Evolutionary conservation across 2,888 invertebrate genomes (phyloP), one percentile per base, ranked within the genome.

Genomic region (Drosophila limbata): DNA sequence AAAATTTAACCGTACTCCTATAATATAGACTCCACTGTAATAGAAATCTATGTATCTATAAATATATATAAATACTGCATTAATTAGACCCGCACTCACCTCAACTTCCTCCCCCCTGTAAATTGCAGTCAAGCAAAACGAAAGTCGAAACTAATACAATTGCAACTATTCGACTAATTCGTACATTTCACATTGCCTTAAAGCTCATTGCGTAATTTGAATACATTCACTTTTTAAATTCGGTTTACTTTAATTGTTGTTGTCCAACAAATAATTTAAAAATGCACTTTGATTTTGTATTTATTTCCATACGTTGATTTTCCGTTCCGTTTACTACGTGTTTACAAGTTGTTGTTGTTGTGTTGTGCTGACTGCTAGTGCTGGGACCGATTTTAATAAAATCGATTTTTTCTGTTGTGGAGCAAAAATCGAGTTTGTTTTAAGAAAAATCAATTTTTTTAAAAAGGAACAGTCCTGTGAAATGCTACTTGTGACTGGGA

Each of bases 261-360:
- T 50, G 39, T 17, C 25, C 21, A 60, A n/a, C 13, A 31, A 3
- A n/a, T 19, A 44, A 33, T 55, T 44, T 55, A 8, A 37, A 8
- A 56, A 45, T 56, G 25, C n/a, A 31, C 28, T 53, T 28, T 53
- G 52, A 21, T 21, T 47, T 59, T 47, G 13, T 35, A 15, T 59
- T 62, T 52, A 33, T 53, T 53, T 21, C 37, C 33, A 44, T 21
- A 35, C 33, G 60, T 47, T 53, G 33, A 40, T 11, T 77, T 77
- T 47, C 47, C 40, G 42, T 48, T 56, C 47, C 63, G 75, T 57
- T 62, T 77, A 73, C 73, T 77, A 62, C 77, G 75, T 76, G 76
- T 76, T 76, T 76, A 76, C 76, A 77, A 76, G 64, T 76, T 72
- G 64, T 71, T 71, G 66, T 62, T 59, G 72, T 51, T 21, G n/a